Evolutionary conservation across 1,140 invertebrate genomes (phyloP).

Genomic region (Bombus huntii): DNA sequence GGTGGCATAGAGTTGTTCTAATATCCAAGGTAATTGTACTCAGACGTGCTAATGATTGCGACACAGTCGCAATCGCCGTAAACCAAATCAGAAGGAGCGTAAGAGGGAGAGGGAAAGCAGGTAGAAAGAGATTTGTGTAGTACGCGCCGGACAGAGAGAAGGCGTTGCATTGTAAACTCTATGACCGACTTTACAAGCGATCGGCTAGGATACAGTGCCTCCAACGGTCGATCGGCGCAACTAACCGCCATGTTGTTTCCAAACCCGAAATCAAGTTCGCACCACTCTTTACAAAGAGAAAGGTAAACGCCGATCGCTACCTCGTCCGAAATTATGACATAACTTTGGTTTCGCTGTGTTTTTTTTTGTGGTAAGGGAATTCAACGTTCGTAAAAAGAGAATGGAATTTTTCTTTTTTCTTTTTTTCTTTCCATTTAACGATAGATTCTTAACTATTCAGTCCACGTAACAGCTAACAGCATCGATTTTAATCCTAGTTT

Average conservation of each 20-base stretch:
- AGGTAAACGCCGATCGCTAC: conserved; percentile 40
- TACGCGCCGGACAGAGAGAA: conserved; percentile 30
- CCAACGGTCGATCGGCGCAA: conserved; percentile 42
- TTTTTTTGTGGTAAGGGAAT: neutral
- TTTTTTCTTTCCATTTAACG: neutral
- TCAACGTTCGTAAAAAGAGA: neutral
- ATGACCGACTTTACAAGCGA: conserved; percentile 56
- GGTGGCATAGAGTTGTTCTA: conserved; percentile 49
- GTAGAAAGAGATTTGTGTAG: conserved; percentile 1
- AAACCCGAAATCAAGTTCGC: conserved; percentile 64
- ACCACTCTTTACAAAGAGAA: conserved; percentile 53
- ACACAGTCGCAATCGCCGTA: conserved; percentile 61
- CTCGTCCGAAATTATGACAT: conserved; percentile 45
- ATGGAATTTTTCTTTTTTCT: neutral
- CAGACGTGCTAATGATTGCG: conserved; percentile 64
- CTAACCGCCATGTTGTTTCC: conserved; percentile 57
- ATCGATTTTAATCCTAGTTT: neutral
- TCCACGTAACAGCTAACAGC: neutral
- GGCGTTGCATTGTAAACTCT: conserved; percentile 51
- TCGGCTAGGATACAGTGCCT: conserved; percentile 48
- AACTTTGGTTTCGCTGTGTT: conserved; percentile 15
- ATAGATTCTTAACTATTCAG: too few species aligned
- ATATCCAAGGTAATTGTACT: conserved; percentile 68
- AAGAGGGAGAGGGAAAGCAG: neutral
- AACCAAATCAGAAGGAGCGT: conserved; percentile 46